A percentile compares a stretch with the other conserved stretches of the same genome.
Conservation (phyloP, 2,797 vertebrate species). For the Lithobates pipiens region DNA sequence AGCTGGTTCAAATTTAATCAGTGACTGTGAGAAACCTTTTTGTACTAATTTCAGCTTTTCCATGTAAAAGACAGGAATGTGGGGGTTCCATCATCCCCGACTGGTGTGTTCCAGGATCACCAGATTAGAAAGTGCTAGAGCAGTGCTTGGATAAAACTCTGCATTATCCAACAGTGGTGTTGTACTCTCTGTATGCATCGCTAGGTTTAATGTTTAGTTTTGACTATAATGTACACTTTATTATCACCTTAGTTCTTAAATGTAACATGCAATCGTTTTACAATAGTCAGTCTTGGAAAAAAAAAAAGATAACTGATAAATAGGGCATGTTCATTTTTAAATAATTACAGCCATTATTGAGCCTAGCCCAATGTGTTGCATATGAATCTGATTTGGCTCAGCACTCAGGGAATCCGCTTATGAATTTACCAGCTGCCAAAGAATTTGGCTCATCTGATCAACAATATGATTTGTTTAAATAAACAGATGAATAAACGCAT, state of each 20-base stretch:
- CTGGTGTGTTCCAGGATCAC: no score
- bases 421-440: slow-evolving; percentile 43
- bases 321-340: slow-evolving; percentile 5
- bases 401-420: slow-evolving; percentile 31
- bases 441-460: slow-evolving; percentile 35
- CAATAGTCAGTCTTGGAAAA: neutral
- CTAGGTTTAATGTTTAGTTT: neutral
- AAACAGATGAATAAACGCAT: slow-evolving; percentile 23
- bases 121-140: no score
- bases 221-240: no score
- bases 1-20: no score
- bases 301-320: neutral
- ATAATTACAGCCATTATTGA: neutral
- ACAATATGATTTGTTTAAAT: slow-evolving; percentile 25
- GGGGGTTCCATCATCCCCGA: no score
- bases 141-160: no score
- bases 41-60: no score
- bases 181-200: no score
- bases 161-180: no score
- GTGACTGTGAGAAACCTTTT: no score
- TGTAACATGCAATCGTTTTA: neutral
- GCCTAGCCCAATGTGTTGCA: slow-evolving; percentile 1
- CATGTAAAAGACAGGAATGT: no score
- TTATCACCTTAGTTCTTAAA: neutral
- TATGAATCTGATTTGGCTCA: slow-evolving; percentile 42